Conservation (phyloP, 1,140 invertebrate species). For the Maconellicoccus hirsutus region DNA sequence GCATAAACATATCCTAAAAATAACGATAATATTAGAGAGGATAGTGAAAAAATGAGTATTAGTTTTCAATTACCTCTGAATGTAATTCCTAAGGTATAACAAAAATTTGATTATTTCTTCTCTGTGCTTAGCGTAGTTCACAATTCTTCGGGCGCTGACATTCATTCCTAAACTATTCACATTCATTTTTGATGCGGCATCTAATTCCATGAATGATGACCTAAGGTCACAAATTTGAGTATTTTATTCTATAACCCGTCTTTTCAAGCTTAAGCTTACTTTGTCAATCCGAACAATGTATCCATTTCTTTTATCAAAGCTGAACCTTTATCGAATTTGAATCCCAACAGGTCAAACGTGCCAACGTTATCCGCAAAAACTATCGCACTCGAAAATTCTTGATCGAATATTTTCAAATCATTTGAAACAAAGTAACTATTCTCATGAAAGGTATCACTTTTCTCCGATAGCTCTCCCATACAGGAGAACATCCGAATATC, state of each 20-base stretch:
- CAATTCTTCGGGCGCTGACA: not conserved
- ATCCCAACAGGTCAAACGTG: not conserved
- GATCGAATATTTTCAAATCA: not conserved
- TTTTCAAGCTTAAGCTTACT: not conserved
- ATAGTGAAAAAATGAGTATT: not conserved
- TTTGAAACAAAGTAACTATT: not conserved
- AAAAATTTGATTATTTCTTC: not conserved
- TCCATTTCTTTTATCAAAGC: not conserved
- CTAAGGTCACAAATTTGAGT: not conserved
- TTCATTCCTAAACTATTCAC: not conserved
- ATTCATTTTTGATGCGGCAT: not conserved
- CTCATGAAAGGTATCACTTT: not conserved
- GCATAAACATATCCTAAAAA: conserved; percentile 22
- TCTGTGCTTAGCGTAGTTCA: not conserved
- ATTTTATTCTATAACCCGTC: not conserved
- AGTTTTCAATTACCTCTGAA: not conserved
- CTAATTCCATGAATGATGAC: not conserved
- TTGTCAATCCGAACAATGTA: not conserved
- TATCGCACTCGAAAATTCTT: not conserved
- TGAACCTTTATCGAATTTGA: not conserved
- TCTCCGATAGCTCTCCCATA: not conserved
- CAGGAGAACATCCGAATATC: not conserved
- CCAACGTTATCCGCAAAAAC: not conserved
- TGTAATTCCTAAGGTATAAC: not conserved
- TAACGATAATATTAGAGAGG: not conserved